phyloP scores from a whole-genome alignment of 2,797 vertebrate species.

The Peromyscus aztecus region DNA sequence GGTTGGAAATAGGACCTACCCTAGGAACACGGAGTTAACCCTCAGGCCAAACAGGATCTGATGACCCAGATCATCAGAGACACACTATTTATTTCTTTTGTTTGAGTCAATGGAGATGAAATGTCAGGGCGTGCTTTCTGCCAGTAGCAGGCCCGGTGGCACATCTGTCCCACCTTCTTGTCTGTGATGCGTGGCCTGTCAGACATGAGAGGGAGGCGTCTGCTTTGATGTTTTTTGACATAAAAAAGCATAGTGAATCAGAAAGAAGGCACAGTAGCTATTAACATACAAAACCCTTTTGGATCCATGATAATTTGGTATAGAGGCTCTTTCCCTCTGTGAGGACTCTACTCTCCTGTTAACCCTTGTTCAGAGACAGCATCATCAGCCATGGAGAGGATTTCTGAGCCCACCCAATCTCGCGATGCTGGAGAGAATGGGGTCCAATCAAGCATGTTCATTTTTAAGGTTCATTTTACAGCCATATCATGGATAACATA shows the following conservation, averaged over 20 bases:
- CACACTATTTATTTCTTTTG: neutral
- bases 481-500: constrained; percentile 54
- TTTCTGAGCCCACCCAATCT: neutral
- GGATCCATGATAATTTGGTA: neutral
- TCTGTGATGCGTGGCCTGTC: neutral
- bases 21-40: neutral
- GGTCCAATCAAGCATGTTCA: constrained; percentile 64
- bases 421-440: neutral
- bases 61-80: neutral
- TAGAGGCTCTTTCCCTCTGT: neutral
- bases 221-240: neutral
- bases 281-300: neutral
- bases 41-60: fast-evolving
- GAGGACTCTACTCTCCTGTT: neutral
- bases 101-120: neutral
- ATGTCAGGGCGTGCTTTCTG: neutral
- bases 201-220: neutral
- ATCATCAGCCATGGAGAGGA: too few species aligned
- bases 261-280: neutral
- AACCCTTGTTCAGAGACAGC: neutral
- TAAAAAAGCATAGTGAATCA: neutral
- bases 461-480: constrained; percentile 78
- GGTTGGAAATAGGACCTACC: neutral
- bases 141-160: neutral
- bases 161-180: neutral